Base-by-base conservation (phyloP, 2,797 vertebrate genomes). In the Tapirus indicus region DNA sequence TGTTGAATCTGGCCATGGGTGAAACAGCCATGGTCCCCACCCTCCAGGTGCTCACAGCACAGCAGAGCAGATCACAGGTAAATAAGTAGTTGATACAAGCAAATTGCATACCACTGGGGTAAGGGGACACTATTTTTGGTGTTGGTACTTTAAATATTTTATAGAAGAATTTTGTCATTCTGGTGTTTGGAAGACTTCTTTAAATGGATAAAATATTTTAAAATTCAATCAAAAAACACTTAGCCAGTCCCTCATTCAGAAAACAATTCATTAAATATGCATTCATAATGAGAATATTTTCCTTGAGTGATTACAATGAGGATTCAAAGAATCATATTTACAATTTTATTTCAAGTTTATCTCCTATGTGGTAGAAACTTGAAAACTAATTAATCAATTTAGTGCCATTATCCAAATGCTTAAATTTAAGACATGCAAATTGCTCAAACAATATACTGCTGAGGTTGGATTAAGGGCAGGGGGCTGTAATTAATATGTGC, bases 151-250 rank as follows among this genome's bases (percentile, higher is more conserved):
- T 60, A 89, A 83, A 54, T 69, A 69, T 54, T 78, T 75, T 66
- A 79, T 2, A 86, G n/a, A 95, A 86, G 27, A 88, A 64, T n/a
- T 60, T 12, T 66, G 32, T 89, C 69, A 58, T 32, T 71, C 68
- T 89, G 83, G 29, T 87, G 32, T 52, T 2, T 83, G 78, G 23
- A 87, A 91, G 82, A 58, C 0, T 87, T 94, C 54, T 85, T 93
- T 89, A 77, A 78, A 87, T 47, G 56, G 77, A 54, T 64, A 47
- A 66, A 88, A 60, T 78, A 91, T 77, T 95, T 97, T 58, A 90
- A 92, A 90, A 56, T 92, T 88, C 41, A 97, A 96, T 74, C 17
- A 82, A 88, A 97, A 83, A 79, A 54, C 27, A 90, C 41, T 95
- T 78, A 69, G 35, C 71, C 17, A 69, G 71, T 47, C n/a, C n/a